Conservation (phyloP, 2,113 vertebrate genomes). For the Phoenicopterus ruber region DNA sequence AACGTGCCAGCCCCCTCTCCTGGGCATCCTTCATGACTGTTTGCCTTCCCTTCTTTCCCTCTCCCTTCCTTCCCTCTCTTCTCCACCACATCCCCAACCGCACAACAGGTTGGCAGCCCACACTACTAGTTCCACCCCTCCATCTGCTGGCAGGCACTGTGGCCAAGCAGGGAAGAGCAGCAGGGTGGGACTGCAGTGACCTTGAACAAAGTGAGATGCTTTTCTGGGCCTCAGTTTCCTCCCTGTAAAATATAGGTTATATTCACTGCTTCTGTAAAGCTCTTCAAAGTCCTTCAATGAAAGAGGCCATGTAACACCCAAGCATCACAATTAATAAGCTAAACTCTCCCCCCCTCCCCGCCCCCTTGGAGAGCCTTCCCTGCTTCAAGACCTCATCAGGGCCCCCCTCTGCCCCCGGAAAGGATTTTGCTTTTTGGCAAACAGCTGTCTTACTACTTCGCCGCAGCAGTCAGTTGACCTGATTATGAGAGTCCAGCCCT, state of each 20-base stretch:
- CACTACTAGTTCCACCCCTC: rapidly evolving
- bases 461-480: background rate
- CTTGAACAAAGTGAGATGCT: background rate
- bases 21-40: background rate
- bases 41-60: background rate
- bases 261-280: background rate
- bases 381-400: background rate
- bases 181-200: background rate
- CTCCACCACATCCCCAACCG: background rate
- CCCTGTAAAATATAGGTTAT: background rate
- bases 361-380: background rate
- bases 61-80: background rate
- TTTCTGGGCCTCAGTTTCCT: background rate
- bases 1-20: background rate
- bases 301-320: background rate
- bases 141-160: background rate
- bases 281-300: background rate
- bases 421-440: background rate
- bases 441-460: background rate
- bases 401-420: background rate
- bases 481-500: background rate
- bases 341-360: too few species aligned
- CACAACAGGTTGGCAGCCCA: background rate
- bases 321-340: background rate
- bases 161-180: background rate